Conservation (phyloP, 2,797 vertebrate species). For the Eutrigla gurnardus region DNA sequence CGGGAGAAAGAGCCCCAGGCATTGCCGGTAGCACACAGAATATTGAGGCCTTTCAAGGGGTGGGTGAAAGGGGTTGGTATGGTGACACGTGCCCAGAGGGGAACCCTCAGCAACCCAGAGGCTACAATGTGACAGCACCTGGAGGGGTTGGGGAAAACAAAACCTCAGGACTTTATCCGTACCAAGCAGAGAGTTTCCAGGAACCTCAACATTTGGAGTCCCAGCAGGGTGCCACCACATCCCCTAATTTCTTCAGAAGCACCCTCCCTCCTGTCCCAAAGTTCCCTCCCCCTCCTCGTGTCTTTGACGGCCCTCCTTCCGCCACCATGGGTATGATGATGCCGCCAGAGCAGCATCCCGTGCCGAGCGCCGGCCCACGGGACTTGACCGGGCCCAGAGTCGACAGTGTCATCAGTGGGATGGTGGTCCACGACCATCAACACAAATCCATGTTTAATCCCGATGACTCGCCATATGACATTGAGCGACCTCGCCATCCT, state of each 20-base stretch:
- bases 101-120: slow-evolving; percentile 68
- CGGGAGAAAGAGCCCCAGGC: slow-evolving; percentile 78
- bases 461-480: slow-evolving; percentile 54
- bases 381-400: slow-evolving; percentile 15
- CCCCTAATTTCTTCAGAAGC: slow-evolving; percentile 66
- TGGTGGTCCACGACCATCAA: slow-evolving; percentile 79
- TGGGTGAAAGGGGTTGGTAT: slow-evolving; percentile 71
- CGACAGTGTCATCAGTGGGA: slow-evolving; percentile 56
- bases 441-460: slow-evolving; percentile 72
- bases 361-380: not conserved
- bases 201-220: slow-evolving; percentile 65
- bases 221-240: slow-evolving; percentile 39
- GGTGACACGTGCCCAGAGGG: slow-evolving; percentile 76
- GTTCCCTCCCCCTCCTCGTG: slow-evolving; percentile 74
- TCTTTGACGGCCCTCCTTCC: slow-evolving; percentile 45
- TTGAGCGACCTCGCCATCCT: slow-evolving; percentile 15
- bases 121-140: slow-evolving; percentile 47
- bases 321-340: slow-evolving; percentile 26
- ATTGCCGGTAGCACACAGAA: slow-evolving; percentile 80
- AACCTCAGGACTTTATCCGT: slow-evolving; percentile 55
- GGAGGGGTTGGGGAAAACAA: slow-evolving; percentile 46
- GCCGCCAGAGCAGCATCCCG: slow-evolving; percentile 29
- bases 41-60: slow-evolving; percentile 83
- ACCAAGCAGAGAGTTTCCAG: slow-evolving; percentile 57
- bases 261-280: slow-evolving; percentile 79